A percentile compares a stretch with the other conserved stretches of the same genome.
Evolutionary conservation across 2,797 vertebrate genomes (phyloP).

Genomic region (Mergus octosetaceus): DNA sequence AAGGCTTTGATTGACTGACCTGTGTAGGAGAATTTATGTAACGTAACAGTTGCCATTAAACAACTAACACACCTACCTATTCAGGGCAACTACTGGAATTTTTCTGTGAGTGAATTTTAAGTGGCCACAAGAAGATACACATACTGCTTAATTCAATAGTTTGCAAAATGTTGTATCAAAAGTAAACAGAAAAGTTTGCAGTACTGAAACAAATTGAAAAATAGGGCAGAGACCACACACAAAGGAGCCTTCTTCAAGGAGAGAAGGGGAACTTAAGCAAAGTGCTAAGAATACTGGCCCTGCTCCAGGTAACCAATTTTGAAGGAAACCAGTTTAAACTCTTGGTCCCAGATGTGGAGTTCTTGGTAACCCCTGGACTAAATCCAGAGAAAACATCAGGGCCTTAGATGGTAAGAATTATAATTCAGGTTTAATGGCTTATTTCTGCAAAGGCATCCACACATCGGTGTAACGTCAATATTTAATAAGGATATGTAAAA

Average conservation of each 20-base stretch:
- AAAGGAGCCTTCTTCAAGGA: not conserved
- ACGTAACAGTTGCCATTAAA: not conserved
- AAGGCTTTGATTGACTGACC: not conserved
- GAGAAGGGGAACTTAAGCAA: not conserved
- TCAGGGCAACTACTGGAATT: not conserved
- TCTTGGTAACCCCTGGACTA: not conserved
- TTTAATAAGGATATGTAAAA: not conserved
- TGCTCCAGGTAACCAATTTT: not conserved
- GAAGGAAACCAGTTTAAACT: not conserved
- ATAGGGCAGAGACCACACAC: not conserved
- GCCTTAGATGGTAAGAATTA: not conserved
- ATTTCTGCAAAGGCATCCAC: not conserved
- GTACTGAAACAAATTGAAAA: not conserved
- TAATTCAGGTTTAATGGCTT: not conserved
- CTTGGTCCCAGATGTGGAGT: not conserved
- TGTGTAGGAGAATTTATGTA: not conserved
- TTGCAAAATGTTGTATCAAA: not conserved
- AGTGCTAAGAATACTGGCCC: not conserved
- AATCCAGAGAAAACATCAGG: not conserved
- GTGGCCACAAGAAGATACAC: not conserved
- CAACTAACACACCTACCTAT: not conserved
- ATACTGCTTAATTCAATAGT: not conserved
- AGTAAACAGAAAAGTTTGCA: not conserved
- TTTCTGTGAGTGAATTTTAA: not conserved
- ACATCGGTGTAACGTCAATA: not conserved